These are phyloP conservation scores for Dromiciops gliroides DNA, from an alignment of 2,113 vertebrate genomes.

Conservation along the genomic window DNA sequence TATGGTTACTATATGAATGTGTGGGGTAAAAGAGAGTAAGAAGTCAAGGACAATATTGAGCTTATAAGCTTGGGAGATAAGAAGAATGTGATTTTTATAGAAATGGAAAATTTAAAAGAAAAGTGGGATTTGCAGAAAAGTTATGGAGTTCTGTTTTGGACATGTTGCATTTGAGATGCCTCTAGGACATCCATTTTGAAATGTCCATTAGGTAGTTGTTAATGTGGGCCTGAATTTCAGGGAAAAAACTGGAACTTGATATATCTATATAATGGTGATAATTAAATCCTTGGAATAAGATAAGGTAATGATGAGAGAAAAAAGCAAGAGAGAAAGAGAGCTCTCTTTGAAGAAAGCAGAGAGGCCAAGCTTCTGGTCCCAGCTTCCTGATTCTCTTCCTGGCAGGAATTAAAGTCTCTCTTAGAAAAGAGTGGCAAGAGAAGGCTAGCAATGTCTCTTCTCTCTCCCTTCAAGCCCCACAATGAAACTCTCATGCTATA, in stretches of 20 bases:
- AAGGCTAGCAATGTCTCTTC: neutral
- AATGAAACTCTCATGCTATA: neutral
- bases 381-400: no score
- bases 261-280: neutral
- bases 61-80: neutral
- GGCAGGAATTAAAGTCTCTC: neutral
- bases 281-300: neutral
- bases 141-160: neutral
- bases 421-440: neutral
- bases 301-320: neutral
- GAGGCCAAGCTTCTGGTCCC: no score
- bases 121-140: neutral
- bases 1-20: neutral
- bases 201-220: neutral
- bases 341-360: no score
- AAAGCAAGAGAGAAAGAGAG: neutral
- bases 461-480: neutral
- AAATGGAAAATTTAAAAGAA: neutral
- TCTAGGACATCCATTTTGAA: neutral
- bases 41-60: neutral
- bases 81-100: neutral
- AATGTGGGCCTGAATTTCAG: neutral
- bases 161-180: neutral
- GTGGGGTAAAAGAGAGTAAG: neutral
- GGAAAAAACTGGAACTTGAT: neutral